Conservation (phyloP, 2,113 vertebrate species). For the Litocranius walleri region DNA sequence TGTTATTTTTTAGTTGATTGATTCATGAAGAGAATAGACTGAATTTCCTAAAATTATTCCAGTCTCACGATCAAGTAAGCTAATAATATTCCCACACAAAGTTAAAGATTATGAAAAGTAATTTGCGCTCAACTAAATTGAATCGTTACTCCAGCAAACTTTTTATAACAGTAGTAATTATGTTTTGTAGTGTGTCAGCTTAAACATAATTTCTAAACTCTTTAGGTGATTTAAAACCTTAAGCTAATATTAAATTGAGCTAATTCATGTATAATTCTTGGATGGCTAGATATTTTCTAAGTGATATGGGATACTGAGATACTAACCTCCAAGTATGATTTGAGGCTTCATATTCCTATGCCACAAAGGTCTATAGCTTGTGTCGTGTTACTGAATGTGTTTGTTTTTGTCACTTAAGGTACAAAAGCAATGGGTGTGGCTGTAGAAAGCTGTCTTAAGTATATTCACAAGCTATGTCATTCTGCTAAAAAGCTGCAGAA, state of each 20-base stretch:
- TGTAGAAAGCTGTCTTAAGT: neutral
- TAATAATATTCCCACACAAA: neutral
- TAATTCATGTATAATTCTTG: neutral
- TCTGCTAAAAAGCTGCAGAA: neutral
- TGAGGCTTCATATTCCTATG: neutral
- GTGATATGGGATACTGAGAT: neutral
- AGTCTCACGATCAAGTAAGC: neutral
- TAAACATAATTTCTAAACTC: neutral
- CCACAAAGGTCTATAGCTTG: neutral
- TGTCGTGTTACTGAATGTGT: neutral
- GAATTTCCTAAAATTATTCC: neutral
- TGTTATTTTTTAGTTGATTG: neutral
- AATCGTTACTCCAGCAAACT: conserved; percentile 16
- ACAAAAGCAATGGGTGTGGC: neutral
- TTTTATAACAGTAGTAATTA: conserved; percentile 15
- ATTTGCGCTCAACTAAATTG: neutral
- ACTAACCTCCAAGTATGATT: neutral
- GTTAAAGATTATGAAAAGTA: conserved; percentile 25
- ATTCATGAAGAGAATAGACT: neutral
- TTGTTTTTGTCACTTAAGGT: neutral
- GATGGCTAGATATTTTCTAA: neutral
- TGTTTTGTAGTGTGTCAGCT: neutral
- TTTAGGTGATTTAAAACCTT: conserved; percentile 2
- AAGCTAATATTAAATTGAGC: neutral
- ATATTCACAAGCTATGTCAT: neutral